Percentiles rank a stretch among this genome's conserved stretches.
Conservation (phyloP, 2,888 invertebrate species). For the Eristalis arbustorum region DNA sequence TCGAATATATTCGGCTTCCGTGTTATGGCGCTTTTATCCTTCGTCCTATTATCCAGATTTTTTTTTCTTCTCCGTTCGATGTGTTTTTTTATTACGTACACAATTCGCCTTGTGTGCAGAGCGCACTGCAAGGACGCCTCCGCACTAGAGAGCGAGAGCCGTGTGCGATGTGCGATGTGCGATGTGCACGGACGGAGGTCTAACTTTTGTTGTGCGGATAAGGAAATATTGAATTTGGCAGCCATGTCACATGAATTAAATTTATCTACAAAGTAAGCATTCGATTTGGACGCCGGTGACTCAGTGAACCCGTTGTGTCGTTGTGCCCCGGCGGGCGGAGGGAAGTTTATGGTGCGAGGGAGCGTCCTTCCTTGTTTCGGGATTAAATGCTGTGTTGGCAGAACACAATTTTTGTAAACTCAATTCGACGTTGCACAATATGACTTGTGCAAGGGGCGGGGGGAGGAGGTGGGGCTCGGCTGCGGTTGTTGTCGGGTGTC, state of each 20-base stretch:
- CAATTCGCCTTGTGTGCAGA: not conserved
- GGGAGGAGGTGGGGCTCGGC: not conserved
- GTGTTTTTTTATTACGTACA: conserved; percentile 29
- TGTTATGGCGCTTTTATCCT: conserved; percentile 58
- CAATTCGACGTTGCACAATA: not conserved
- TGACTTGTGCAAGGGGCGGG: not conserved
- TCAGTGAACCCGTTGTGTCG: not conserved
- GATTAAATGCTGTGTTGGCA: not conserved
- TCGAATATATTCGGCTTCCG: conserved; percentile 60
- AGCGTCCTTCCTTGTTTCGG: not conserved
- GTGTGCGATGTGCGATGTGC: not conserved
- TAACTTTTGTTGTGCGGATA: conserved; percentile 61
- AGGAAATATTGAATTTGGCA: conserved; percentile 69
- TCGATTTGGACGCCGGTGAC: conserved; percentile 37
- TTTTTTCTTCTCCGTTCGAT: conserved; percentile 11
- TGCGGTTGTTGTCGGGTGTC: too few relatives aligned
- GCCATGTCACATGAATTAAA: conserved; percentile 63
- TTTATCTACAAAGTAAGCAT: conserved; percentile 62
- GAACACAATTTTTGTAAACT: conserved; percentile 7
- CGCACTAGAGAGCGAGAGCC: too few relatives aligned
- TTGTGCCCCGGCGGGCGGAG: too few relatives aligned
- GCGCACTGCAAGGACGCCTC: not conserved
- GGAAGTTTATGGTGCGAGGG: not conserved
- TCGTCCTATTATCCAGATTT: conserved; percentile 28
- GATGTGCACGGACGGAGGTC: conserved; percentile 32